Evolutionary conservation across 2,888 invertebrate species (phyloP), one percentile per base, ranked within the genome.

Genomic region (Dilophus febrilis): DNA sequence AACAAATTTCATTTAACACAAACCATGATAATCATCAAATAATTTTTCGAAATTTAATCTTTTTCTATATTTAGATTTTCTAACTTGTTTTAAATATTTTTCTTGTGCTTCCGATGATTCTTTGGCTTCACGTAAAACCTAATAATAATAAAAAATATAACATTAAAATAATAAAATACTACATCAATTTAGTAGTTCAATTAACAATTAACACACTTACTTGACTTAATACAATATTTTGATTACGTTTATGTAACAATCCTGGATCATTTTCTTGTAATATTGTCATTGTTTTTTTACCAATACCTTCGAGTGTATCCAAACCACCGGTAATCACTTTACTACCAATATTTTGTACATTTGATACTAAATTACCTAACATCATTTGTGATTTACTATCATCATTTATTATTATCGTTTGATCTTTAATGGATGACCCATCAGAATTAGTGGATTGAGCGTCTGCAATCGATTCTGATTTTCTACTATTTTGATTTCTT

Each of bases 261-360:
- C 88, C 84, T 1, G 90, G 90, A 60, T 92, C 91, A 22, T 88
- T 88, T 42, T 92, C 90, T 57, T 90, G 88, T 2, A 92, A 63
- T 0, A 87, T 87, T 54, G 86, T 82, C 79, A 91, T 88, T 0
- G 92, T 94, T 58, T 91, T 91, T 58, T 91, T 91, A 7, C 94
- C 94, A 47, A 94, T 84, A 0, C 82, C 80, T 61, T 94, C 94
- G 35, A 94, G 62, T 0, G 91, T 91, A 54, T 87, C 91, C 18
- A 87, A 62, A 16, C 87, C 84, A 1, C 83, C 82, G 13, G 74
- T 69, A 47, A 87, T 70, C 1, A 87, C 84, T 64, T 76, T 78
- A 37, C 68, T 71, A 2, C 81, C 72, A n/a, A 62, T 47, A 14
- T 52, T 52, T 2, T 53, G 52, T 1, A 55, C 54, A 38, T 51